Conservation (phyloP, 2,888 invertebrate genomes). For the Aricia artaxerxes region DNA sequence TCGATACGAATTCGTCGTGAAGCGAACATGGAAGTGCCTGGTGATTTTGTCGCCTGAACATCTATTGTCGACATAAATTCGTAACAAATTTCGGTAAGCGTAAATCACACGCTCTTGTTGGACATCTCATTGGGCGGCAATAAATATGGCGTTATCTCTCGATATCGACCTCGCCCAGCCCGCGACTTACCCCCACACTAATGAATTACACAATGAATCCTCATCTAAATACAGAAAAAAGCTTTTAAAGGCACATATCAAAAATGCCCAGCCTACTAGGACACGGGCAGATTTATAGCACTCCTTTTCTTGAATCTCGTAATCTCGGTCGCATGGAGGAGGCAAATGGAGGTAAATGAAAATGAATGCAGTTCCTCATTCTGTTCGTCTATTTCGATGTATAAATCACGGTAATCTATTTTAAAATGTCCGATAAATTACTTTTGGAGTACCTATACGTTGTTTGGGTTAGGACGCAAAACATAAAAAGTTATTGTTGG, state of each 20-base stretch:
- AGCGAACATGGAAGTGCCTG: background rate
- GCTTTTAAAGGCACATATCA: slow-evolving; percentile 81
- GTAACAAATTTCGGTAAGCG: slow-evolving; percentile 65
- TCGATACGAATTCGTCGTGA: background rate
- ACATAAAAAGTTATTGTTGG: slow-evolving; percentile 72
- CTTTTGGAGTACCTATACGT: slow-evolving; percentile 71
- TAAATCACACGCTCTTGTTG: slow-evolving; percentile 66
- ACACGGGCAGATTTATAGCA: slow-evolving; percentile 78
- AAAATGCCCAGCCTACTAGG: slow-evolving; percentile 81
- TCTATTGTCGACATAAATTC: slow-evolving; percentile 47
- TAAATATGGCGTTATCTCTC: slow-evolving; percentile 76
- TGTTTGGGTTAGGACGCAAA: slow-evolving; percentile 66
- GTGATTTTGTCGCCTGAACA: slow-evolving; percentile 9
- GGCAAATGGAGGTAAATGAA: slow-evolving; percentile 80
- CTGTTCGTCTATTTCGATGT: slow-evolving; percentile 72
- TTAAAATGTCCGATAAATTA: slow-evolving; percentile 79
- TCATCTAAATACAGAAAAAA: slow-evolving; percentile 82
- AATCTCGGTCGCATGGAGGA: slow-evolving; percentile 79
- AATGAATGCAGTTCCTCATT: slow-evolving; percentile 80
- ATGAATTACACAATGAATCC: slow-evolving; percentile 81
- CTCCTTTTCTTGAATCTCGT: slow-evolving; percentile 80
- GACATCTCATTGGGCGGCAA: slow-evolving; percentile 72
- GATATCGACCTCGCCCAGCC: slow-evolving; percentile 73
- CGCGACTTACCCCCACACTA: slow-evolving; percentile 73
- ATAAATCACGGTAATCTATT: slow-evolving; percentile 78